phyloP scores from a whole-genome alignment of 1,140 invertebrate species.

The Drosophila athabasca region DNA sequence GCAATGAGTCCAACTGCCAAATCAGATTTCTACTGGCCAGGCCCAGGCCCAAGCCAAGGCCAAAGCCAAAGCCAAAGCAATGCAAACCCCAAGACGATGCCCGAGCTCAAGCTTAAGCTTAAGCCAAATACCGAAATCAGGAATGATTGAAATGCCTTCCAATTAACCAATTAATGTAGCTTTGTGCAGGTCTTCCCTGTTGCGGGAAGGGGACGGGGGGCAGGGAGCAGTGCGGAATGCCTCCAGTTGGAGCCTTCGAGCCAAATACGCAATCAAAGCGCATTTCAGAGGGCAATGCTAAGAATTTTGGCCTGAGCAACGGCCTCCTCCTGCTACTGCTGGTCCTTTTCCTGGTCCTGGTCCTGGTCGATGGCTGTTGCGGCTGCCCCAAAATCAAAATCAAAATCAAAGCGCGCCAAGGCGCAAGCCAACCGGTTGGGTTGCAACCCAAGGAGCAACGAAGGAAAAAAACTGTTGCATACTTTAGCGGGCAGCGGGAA shows the following conservation, averaged over 20 bases:
- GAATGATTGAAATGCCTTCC: slow-evolving; percentile 65
- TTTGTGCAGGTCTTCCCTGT: no score
- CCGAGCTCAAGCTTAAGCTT: not conserved
- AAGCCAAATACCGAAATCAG: slow-evolving; percentile 25
- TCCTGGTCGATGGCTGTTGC: slow-evolving; percentile 30
- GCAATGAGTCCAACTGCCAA: not conserved
- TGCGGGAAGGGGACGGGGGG: not conserved
- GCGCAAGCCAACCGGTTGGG: no score
- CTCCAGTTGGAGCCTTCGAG: slow-evolving; percentile 10
- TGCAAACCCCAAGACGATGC: not conserved
- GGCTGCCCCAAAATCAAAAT: slow-evolving; percentile 48
- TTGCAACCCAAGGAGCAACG: not conserved
- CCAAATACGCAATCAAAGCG: slow-evolving; percentile 57
- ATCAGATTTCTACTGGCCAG: not conserved
- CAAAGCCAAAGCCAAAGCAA: no score
- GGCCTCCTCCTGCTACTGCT: slow-evolving; percentile 2
- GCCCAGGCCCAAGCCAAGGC: no score
- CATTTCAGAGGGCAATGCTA: slow-evolving; percentile 46
- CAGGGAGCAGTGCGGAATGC: slow-evolving; percentile 25
- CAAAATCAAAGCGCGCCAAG: slow-evolving; percentile 38
- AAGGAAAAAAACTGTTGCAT: slow-evolving; percentile 49
- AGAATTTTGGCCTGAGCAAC: slow-evolving; percentile 42
- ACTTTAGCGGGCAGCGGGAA: slow-evolving; percentile 45
- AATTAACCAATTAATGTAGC: slow-evolving; percentile 63
- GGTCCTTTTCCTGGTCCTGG: not conserved